Base-by-base conservation (phyloP, 2,797 vertebrate species). In the Gila robusta region DNA sequence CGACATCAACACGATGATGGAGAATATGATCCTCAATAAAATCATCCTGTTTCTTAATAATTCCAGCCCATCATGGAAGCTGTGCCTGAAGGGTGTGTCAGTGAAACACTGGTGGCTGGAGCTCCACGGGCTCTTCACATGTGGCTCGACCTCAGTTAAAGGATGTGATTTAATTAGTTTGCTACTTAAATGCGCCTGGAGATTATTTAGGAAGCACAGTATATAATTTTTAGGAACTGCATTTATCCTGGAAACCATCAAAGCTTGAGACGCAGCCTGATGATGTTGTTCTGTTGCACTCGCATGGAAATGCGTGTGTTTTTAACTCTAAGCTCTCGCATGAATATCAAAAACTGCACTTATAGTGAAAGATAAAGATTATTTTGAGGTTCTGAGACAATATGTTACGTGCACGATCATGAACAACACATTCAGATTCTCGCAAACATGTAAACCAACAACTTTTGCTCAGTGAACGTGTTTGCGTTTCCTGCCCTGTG, bases 161-260 rank as follows among this genome's bases (percentile, higher is more conserved):
- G 94, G 94, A 95, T 95, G 94, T 95, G 93, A 95, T 95, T 95
- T 95, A 94, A 95, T 96, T 95, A 95, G 94, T 94, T 93, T 95
- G 92, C 91, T 92, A 91, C 93, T 95, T 95, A 94, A 95, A 95
- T 94, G 94, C 86, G 93, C 92, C 93, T 94, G 92, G 92, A 94
- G 94, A 95, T 94, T 93, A 94, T 94, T 95, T 94, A 94, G 93
- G 95, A 95, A 92, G 91, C 92, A 82, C 87, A 93, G 91, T 93
- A 92, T 95, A 91, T 94, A 92, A 95, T 95, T 95, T 94, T 94
- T 92, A 90, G 71, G 89, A 91, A 91, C 93, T 89, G 89, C 89
- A 92, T 94, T 95, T 92, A 94, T 95, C 92, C 72, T 91, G 86
- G 77, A 83, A 80, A 85, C 88, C 87, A 83, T 89, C 83, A 89